phyloP scores from a whole-genome alignment of 2,888 invertebrate species.

The Amaurobius ferox region DNA sequence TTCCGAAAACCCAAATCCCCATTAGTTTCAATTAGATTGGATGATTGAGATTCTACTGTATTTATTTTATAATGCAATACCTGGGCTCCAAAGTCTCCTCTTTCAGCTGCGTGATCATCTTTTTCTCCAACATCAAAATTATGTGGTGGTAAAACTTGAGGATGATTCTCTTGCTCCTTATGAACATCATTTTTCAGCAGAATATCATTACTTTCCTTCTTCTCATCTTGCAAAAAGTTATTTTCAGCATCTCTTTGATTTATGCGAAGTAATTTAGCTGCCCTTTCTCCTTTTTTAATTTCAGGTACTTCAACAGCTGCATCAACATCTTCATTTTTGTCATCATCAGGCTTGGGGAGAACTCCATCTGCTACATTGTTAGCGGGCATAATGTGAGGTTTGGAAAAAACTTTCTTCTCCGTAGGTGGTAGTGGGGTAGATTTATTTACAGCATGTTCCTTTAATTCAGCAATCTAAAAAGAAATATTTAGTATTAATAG shows the following conservation, averaged over 20 bases:
- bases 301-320: slow-evolving; percentile 39
- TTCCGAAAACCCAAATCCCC: too few species aligned
- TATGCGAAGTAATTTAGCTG: not conserved
- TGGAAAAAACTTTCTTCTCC: slow-evolving; percentile 1
- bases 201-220: not conserved
- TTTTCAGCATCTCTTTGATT: slow-evolving; percentile 22
- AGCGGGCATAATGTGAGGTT: slow-evolving; percentile 42
- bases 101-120: slow-evolving; percentile 61
- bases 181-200: not conserved
- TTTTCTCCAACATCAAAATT: slow-evolving; percentile 48
- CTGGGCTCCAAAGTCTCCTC: slow-evolving; percentile 54
- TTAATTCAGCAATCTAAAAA: not conserved
- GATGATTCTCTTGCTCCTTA: slow-evolving; percentile 44
- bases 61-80: too few species aligned
- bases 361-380: slow-evolving; percentile 47
- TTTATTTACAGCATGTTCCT: not conserved
- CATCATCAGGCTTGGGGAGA: slow-evolving; percentile 44
- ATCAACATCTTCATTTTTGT: slow-evolving; percentile 47
- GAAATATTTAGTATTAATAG: too few species aligned
- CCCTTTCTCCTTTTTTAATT: slow-evolving; percentile 7
- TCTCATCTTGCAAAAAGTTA: slow-evolving; percentile 16
- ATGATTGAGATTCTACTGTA: too few species aligned
- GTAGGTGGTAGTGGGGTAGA: not conserved
- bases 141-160: slow-evolving; percentile 47
- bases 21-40: too few species aligned